Percentiles rank a stretch among this genome's conserved stretches.
Conservation (phyloP, 2,113 vertebrate species). For the Psittacus erithacus region DNA sequence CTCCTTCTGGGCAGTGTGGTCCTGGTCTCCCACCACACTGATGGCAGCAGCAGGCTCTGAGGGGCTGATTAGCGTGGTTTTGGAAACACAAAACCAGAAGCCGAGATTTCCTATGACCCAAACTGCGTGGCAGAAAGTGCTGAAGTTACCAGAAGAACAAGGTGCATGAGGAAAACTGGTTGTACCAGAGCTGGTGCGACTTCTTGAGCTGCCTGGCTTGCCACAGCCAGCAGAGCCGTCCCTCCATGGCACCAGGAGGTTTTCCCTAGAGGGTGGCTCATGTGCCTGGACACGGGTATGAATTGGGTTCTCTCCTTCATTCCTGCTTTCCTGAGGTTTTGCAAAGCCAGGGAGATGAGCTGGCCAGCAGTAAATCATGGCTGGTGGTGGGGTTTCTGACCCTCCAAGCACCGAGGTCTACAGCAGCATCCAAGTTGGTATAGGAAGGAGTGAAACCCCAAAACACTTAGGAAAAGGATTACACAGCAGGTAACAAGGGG, state of each 20-base stretch:
- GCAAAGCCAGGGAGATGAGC: background rate
- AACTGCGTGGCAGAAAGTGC: background rate
- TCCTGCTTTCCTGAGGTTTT: background rate
- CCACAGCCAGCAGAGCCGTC: background rate
- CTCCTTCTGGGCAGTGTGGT: background rate
- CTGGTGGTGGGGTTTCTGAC: background rate
- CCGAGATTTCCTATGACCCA: background rate
- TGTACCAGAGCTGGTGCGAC: background rate
- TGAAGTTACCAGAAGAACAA: background rate
- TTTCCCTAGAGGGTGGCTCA: background rate
- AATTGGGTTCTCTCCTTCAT: fast-evolving
- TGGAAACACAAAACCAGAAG: background rate
- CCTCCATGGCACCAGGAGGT: background rate
- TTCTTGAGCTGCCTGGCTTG: background rate
- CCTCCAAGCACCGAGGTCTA: background rate
- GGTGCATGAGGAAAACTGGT: background rate
- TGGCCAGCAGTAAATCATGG: fast-evolving
- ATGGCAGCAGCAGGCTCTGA: background rate
- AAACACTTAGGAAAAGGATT: fast-evolving
- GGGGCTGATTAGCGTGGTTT: background rate
- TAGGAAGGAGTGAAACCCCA: fast-evolving
- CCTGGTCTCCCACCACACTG: background rate
- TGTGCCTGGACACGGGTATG: background rate
- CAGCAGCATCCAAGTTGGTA: background rate
- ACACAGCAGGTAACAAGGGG: background rate